Evolutionary conservation across 2,113 vertebrate genomes (phyloP).

Genomic region (Petaurus breviceps): DNA sequence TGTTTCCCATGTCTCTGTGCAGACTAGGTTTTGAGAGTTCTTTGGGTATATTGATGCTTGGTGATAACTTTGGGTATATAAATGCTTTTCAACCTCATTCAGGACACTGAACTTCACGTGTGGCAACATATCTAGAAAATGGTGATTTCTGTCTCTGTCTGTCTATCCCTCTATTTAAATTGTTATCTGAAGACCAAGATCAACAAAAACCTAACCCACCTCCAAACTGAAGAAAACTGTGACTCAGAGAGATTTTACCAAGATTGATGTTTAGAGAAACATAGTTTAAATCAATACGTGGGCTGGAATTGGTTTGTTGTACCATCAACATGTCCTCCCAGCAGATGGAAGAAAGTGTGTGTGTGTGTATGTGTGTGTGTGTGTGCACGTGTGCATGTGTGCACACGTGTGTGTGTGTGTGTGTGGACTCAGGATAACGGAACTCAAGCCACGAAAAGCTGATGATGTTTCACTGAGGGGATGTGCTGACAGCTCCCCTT

Average conservation of each 20-base stretch:
- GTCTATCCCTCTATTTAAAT: constrained; percentile 27
- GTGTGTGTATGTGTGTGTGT: neutral
- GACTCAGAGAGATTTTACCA: constrained; percentile 51
- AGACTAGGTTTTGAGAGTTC: neutral
- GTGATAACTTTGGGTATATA: neutral
- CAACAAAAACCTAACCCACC: neutral
- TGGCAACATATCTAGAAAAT: constrained; percentile 2
- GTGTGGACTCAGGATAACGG: constrained; percentile 54
- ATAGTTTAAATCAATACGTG: constrained; percentile 64
- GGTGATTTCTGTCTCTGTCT: neutral
- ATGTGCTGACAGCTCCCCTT: neutral
- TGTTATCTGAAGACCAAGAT: constrained; percentile 33
- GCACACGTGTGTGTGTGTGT: neutral
- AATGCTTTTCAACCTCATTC: neutral
- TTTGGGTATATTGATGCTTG: neutral
- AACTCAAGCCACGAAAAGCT: constrained; percentile 10
- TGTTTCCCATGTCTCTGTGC: neutral
- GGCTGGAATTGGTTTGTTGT: constrained; percentile 43
- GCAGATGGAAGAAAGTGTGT: constrained; percentile 47
- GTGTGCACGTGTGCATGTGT: too few species aligned
- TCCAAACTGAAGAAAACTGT: constrained; percentile 16
- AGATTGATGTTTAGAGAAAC: constrained; percentile 67
- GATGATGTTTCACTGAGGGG: constrained; percentile 41
- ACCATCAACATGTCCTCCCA: constrained; percentile 29
- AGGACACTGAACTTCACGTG: neutral